phyloP scores from a whole-genome alignment of 1,140 invertebrate species.

The Vanessa tameamea region DNA sequence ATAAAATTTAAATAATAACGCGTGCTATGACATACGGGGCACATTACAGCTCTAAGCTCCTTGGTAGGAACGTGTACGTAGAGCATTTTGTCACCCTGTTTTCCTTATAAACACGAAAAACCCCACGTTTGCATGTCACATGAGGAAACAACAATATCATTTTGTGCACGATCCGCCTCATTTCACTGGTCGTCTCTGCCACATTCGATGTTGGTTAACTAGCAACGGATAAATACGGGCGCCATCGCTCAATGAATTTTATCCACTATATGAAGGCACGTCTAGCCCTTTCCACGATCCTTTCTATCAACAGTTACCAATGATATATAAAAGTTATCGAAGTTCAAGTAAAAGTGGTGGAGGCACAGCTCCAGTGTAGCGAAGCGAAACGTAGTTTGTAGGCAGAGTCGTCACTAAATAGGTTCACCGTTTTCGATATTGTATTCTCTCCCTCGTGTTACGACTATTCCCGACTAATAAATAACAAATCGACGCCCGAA shows the following conservation, averaged over 20 bases:
- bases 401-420: slow-evolving; percentile 70
- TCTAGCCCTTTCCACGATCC: slow-evolving; percentile 41
- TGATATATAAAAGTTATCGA: slow-evolving; percentile 43
- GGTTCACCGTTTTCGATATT: slow-evolving; percentile 69
- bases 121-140: slow-evolving; percentile 53
- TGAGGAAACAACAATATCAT: slow-evolving; percentile 60
- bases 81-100: slow-evolving; percentile 45
- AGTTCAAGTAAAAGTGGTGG: slow-evolving; percentile 50
- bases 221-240: slow-evolving; percentile 62
- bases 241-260: slow-evolving; percentile 48
- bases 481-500: slow-evolving; percentile 78
- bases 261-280: slow-evolving; percentile 47
- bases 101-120: slow-evolving; percentile 44
- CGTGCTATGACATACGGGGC: too few species aligned
- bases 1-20: too few species aligned
- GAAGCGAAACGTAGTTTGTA: slow-evolving; percentile 60
- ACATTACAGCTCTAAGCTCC: too few species aligned
- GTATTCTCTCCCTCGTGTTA: slow-evolving; percentile 69
- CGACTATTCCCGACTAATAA: slow-evolving; percentile 77
- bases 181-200: slow-evolving; percentile 60
- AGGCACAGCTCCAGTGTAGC: slow-evolving; percentile 47
- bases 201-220: slow-evolving; percentile 62
- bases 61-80: slow-evolving; percentile 31
- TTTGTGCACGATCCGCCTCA: slow-evolving; percentile 60
- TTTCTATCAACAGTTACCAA: slow-evolving; percentile 37